Base-by-base conservation (phyloP, 2,113 vertebrate genomes). In the Lontra canadensis region DNA sequence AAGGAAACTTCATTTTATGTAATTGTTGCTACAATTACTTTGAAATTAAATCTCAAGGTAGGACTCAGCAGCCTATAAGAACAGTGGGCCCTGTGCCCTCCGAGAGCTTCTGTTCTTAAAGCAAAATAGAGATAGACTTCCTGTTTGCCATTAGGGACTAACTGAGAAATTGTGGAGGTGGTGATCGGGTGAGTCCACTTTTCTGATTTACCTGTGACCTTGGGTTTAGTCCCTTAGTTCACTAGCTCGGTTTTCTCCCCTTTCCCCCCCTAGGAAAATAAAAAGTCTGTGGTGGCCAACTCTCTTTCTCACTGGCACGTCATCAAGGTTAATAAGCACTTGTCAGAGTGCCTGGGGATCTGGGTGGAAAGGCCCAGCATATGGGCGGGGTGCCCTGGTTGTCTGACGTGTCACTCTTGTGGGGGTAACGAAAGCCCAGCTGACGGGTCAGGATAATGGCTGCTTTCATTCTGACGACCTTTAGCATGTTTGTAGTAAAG, bases 321-420 rank as follows among this genome's bases (percentile, higher is more conserved):
- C 29, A 2, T 94, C 52, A 39, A 59, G 57, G 39, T 63, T 81
- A 63, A 82, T 71, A 89, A 85, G 81, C 74, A 34, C 74, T 82
- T 92, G 92, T 95, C 49, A 34, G 69, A 13, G 83, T 71, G 47
- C 7, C 7, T 11, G 36, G 93, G 47, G 85, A 39, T 44, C 73
- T 88, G 55, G 90, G 61, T 63, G 23, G 67, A 42, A 49, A 79
- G 59, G 67, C 63, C 81, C 14, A 4, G 71, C 13, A 0, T 10
- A 3, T 59, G 95, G 96, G 94, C 42, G 49, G 90, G 84, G 92
- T 6, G 8, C 52, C 84, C 36, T 87, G 90, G 71, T n/a, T 93
- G 80, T 47, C 42, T 6, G 74, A 31, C 84, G 94, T 85, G 96
- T 96, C 96, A 88, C 92, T n/a, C 42, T 47, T 15, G 76, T 81